Evolutionary conservation across 2,113 vertebrate species (phyloP).

Genomic region (Vidua macroura): DNA sequence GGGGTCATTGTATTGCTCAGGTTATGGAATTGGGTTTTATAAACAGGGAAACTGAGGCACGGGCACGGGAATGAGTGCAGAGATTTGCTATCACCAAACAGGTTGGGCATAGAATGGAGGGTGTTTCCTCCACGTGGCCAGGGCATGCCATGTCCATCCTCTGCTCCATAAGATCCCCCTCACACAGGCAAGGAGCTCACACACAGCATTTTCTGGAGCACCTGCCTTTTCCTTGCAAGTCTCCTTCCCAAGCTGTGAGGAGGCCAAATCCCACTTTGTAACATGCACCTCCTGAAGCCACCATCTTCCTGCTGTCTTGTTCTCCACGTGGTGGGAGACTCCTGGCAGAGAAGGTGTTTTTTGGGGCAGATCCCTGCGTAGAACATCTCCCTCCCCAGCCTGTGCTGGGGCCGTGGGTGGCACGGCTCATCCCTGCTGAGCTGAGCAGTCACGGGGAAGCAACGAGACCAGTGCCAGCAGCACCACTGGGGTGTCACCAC

Average conservation of each 20-base stretch:
- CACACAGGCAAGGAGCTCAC: not conserved
- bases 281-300: not conserved
- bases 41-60: not conserved
- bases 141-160: not conserved
- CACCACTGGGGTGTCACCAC: not conserved
- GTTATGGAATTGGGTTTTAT: not conserved
- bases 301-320: not conserved
- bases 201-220: not conserved
- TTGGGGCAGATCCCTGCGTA: not conserved
- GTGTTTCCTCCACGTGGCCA: fast-evolving
- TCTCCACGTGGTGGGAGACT: not conserved
- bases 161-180: not conserved
- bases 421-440: not conserved
- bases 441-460: not conserved
- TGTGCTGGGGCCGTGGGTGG: not conserved
- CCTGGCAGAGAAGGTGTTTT: not conserved
- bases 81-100: not conserved
- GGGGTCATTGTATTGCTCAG: not conserved
- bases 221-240: not conserved
- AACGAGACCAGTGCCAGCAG: not conserved
- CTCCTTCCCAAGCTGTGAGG: not conserved
- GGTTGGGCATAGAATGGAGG: fast-evolving
- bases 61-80: fast-evolving
- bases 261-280: not conserved
- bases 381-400: not conserved